phyloP scores from a whole-genome alignment of 2,113 vertebrate species.

The Danionella cerebrum region DNA sequence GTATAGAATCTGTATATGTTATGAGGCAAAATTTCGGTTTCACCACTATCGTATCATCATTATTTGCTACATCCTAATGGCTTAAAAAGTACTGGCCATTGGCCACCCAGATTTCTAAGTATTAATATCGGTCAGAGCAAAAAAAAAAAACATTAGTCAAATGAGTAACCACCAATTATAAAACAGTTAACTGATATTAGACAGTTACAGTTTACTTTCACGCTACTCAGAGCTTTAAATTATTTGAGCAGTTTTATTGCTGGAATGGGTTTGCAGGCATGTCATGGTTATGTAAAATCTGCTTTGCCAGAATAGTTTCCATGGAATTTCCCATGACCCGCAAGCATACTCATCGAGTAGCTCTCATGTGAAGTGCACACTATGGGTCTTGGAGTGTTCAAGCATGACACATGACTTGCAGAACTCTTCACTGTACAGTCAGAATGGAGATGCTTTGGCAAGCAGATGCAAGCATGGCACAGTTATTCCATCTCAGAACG shows the following conservation, averaged over 20 bases:
- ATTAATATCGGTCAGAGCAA: no score
- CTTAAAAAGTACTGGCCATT: no score
- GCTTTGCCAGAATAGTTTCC: neutral
- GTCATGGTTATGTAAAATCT: neutral
- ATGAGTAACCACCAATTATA: no score
- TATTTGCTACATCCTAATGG: no score
- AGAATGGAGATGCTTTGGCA: neutral
- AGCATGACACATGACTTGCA: neutral
- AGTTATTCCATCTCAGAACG: slow-evolving; percentile 17
- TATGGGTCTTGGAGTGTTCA: neutral
- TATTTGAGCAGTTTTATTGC: neutral
- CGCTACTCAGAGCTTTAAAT: no score
- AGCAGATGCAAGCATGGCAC: neutral
- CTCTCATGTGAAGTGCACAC: neutral
- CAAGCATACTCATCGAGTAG: neutral
- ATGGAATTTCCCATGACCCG: neutral
- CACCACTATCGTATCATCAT: no score
- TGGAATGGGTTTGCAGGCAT: neutral
- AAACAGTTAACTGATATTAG: no score
- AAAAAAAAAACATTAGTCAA: no score
- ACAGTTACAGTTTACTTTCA: no score
- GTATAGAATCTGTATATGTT: no score
- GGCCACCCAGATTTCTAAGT: no score
- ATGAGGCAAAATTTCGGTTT: no score
- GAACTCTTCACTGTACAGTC: neutral